Percentiles rank a stretch among this genome's conserved stretches.
Evolutionary conservation across 2,888 invertebrate species (phyloP).

Genomic region (Acleris sparsana): DNA sequence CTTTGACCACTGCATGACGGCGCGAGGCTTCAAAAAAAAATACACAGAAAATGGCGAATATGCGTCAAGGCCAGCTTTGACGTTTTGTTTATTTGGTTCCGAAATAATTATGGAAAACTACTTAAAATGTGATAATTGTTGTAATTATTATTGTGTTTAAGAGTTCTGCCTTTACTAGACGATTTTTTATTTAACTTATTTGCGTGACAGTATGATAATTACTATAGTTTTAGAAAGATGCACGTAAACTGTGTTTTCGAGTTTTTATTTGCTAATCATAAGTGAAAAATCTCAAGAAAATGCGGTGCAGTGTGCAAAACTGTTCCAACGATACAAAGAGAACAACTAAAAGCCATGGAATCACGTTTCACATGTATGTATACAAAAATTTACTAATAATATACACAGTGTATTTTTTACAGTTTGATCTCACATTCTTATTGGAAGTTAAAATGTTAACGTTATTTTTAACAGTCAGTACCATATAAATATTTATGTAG

Average conservation of each 20-base stretch:
- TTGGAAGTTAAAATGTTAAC: not conserved
- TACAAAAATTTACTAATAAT: not conserved
- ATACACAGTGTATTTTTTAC: not conserved
- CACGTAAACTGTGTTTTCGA: slow-evolving; percentile 3
- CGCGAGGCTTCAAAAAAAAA: slow-evolving; percentile 27
- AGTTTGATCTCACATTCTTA: not conserved
- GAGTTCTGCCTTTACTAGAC: too few relatives aligned
- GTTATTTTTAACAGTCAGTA: not conserved
- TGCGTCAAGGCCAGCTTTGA: slow-evolving; percentile 34
- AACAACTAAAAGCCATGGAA: slow-evolving; percentile 61
- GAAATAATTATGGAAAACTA: not conserved
- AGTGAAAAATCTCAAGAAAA: slow-evolving; percentile 42
- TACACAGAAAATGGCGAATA: slow-evolving; percentile 29
- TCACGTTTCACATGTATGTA: slow-evolving; percentile 71
- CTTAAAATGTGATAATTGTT: not conserved
- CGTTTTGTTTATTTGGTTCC: slow-evolving; percentile 30
- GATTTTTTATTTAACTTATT: too few relatives aligned
- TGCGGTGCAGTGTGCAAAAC: slow-evolving; percentile 66
- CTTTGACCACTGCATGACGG: slow-evolving; percentile 27
- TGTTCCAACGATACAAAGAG: slow-evolving; percentile 62
- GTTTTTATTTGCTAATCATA: slow-evolving; percentile 13
- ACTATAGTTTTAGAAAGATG: not conserved
- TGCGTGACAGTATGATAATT: too few relatives aligned
- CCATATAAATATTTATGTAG: not conserved
- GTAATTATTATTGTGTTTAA: not conserved